phyloP scores from a whole-genome alignment of 2,113 vertebrate species.

The Fregetta grallaria region DNA sequence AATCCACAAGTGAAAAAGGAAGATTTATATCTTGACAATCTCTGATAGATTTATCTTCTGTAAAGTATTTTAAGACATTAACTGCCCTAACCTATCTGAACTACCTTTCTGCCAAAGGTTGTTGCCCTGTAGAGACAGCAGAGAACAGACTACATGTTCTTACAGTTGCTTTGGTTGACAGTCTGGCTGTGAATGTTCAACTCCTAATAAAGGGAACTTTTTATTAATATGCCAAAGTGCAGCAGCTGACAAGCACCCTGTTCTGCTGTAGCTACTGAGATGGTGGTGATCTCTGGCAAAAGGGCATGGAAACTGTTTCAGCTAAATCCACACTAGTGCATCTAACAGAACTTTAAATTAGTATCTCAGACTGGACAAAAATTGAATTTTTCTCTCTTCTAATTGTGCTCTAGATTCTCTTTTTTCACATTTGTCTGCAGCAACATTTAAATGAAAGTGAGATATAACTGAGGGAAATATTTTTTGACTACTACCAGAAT shows the following conservation, averaged over 20 bases:
- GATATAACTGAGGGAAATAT: background rate
- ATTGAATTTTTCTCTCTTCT: background rate
- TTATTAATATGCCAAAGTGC: background rate
- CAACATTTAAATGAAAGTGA: background rate
- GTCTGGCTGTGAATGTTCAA: background rate
- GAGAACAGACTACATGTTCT: background rate
- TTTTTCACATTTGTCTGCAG: background rate
- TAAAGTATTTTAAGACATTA: background rate
- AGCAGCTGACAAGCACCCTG: background rate
- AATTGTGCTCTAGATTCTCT: background rate
- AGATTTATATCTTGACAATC: background rate
- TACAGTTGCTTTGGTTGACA: background rate
- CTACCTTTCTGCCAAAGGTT: background rate
- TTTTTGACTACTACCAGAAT: background rate
- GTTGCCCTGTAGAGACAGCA: background rate
- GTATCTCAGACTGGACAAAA: background rate
- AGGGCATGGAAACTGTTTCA: background rate
- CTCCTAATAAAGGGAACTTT: background rate
- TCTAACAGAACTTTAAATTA: background rate
- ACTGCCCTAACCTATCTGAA: background rate
- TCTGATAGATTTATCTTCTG: background rate
- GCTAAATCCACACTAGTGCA: background rate
- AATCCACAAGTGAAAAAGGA: background rate
- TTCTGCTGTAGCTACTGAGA: background rate
- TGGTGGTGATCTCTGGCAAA: background rate